Evolutionary conservation across 2,113 vertebrate genomes (phyloP), one percentile per base, ranked within the genome.

Genomic region (Pteruthius melanotis): DNA sequence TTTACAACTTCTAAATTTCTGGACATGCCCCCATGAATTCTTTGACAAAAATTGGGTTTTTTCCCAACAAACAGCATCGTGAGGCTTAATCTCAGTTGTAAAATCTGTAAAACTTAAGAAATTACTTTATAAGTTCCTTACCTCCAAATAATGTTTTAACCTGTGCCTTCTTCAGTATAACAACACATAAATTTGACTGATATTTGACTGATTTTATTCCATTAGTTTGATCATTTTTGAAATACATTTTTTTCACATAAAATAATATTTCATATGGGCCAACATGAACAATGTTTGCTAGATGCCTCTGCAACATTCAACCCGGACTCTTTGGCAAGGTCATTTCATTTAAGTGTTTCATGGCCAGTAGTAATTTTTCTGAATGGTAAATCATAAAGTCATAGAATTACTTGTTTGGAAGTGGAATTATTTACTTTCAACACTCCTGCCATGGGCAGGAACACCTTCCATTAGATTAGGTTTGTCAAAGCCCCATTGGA

Each of bases 171-270:
- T 77, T 85, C 49, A 53, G 20, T 53, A 35, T 59, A 49, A 56
- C 0, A 2, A 61, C 5, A 28, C 7, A 23, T 11, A 69, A 10
- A 3, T 78, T 59, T 3, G 4, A 78, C 20, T n/a, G 24, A 44
- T 59, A 47, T 30, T 59, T 59, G 33, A 37, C 19, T 59, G 19
- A 33, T 20, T 77, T 93, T n/a, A 66, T 53, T 54, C 21, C 15
- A 10, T 47, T 49, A 45, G 4, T 35, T 27, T 40, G 13, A 64
- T 42, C 8, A 44, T 39, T 78, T 31, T 53, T 53, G 22, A 85
- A 85, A 54, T 59, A n/a, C 1, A 22, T 15, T 11, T 56, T 10
- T 64, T 77, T 68, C 10, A 15, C 11, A 10, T 53, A 15, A 81
- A 85, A 81, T 31, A 71, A 26, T 4, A 63, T 80, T 71, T 53